Conservation (phyloP, 2,113 vertebrate species). For the Recurvirostra avosetta region DNA sequence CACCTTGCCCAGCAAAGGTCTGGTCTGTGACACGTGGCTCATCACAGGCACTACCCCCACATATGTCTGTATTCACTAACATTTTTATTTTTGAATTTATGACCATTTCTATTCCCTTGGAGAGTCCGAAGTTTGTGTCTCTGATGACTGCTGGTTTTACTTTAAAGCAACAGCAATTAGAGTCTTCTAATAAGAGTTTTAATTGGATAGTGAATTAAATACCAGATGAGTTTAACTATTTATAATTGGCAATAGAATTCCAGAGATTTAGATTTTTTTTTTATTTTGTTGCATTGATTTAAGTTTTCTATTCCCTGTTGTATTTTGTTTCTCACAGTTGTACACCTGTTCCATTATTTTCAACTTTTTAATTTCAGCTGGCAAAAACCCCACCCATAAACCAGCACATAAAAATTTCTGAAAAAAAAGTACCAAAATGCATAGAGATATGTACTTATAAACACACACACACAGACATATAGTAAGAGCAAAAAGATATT, state of each 20-base stretch:
- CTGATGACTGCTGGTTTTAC: background rate
- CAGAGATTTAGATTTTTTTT: background rate
- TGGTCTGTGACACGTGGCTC: accelerated
- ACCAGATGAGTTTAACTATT: background rate
- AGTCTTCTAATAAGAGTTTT: constrained; percentile 7
- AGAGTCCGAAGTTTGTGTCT: background rate
- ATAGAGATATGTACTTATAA: background rate
- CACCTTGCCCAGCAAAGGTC: background rate
- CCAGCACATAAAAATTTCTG: background rate
- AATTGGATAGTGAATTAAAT: background rate
- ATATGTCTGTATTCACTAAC: accelerated
- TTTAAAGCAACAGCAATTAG: background rate
- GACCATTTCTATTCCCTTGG: constrained; percentile 10
- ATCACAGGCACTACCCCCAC: background rate
- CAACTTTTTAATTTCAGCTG: background rate
- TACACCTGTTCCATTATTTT: background rate
- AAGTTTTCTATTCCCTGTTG: background rate
- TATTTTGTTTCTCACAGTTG: background rate
- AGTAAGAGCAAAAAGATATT: background rate
- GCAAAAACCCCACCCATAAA: background rate
- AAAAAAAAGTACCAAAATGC: background rate
- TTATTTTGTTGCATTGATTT: background rate
- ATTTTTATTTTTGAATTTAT: background rate
- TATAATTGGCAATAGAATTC: background rate
- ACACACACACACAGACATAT: background rate